Evolutionary conservation across 2,888 invertebrate genomes (phyloP), one percentile per base, ranked within the genome.

Genomic region (Dolichomitus sp.): DNA sequence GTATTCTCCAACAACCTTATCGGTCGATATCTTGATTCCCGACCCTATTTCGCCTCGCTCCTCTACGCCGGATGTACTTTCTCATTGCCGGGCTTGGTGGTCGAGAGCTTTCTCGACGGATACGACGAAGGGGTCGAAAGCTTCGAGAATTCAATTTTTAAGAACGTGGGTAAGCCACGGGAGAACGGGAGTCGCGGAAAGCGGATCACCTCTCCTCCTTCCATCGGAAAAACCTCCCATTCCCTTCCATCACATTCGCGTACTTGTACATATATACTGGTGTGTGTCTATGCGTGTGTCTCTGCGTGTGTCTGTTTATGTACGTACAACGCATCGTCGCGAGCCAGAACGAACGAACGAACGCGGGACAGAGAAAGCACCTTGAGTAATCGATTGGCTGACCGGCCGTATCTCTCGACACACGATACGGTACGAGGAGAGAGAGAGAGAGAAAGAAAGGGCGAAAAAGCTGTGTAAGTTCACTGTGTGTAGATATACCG

Each of bases 341-440:
- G 65, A 72, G 61, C 72, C 45, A 50, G 50, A 61, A 61, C 17
- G 19, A 59, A 33, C 37, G 23, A 70, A 40, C 30, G 69, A 68
- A 50, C 48, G 66, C 52, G 40, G 54, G 37, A 50, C 59, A 23
- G 33, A 57, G 72, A 82, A 68, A 82, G 72, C 70, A 65, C 75
- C 66, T 78, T 76, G 83, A 84, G 77, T 83, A 81, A 85, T 86
- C 83, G 80, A 86, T 83, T 65, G 70, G 79, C 78, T 63, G 57
- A 68, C 80, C 72, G 75, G 72, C 63, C 74, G 75, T 83, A 80
- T 80, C 68, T 78, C 77, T 70, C 74, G 80, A 80, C 74, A 83
- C 80, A 77, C 83, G 83, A 84, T 81, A 81, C 73, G 73, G 61
- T 63, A 59, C 42, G 40, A 17, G 19, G 33, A 37, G 61, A 37